Evolutionary conservation across 2,113 vertebrate genomes (phyloP).

Genomic region (Onychostruthus taczanowskii): DNA sequence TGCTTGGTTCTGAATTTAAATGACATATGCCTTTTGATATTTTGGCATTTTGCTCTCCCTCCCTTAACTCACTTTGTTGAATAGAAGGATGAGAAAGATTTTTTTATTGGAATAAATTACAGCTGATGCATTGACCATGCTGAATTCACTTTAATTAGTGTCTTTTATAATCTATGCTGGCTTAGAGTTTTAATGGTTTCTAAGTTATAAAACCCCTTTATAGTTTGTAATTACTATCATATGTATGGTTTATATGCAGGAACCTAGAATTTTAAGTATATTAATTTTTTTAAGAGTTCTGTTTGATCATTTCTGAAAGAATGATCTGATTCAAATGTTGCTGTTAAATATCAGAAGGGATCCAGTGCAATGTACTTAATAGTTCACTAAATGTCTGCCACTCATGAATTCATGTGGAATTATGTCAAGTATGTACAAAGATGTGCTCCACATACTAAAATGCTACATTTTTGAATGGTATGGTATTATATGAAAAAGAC

Average conservation of each 20-base stretch:
- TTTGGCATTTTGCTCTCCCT: neutral
- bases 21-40: neutral
- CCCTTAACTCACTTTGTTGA: neutral
- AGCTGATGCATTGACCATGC: neutral
- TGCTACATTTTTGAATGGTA: neutral
- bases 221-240: neutral
- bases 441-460: neutral
- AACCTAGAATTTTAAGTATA: neutral
- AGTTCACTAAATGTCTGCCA: neutral
- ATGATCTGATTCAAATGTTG: neutral
- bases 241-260: neutral
- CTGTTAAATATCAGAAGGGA: neutral
- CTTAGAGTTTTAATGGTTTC: neutral
- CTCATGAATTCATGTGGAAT: neutral
- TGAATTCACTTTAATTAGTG: neutral
- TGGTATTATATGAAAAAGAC: neutral
- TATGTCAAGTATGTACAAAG: neutral
- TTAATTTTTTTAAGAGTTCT: neutral
- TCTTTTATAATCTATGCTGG: neutral
- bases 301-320: neutral
- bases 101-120: neutral
- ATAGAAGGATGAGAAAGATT: neutral
- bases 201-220: neutral
- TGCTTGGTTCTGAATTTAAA: neutral
- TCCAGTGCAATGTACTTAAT: neutral